Evolutionary conservation across 2,797 vertebrate species (phyloP).

Genomic region (Erethizon dorsatum): DNA sequence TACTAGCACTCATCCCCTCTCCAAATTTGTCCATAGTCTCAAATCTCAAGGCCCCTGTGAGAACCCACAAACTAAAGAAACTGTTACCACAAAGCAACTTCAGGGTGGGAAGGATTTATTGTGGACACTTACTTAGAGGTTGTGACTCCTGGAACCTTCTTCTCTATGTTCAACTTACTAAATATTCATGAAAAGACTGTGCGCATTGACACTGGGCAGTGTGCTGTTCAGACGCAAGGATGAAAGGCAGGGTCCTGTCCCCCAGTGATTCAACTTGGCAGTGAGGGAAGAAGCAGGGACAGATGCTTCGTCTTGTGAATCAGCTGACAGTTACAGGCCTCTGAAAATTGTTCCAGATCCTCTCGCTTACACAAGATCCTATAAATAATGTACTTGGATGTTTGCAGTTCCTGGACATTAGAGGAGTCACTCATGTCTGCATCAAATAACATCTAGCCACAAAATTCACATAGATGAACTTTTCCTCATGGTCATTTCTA

Average conservation of each 20-base stretch:
- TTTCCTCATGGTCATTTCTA: background rate
- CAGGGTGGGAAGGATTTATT: background rate
- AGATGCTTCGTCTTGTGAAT: background rate
- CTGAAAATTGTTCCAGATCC: slow-evolving; percentile 35
- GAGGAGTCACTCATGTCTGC: background rate
- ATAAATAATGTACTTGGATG: background rate
- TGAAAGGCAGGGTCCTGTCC: background rate
- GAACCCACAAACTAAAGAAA: background rate
- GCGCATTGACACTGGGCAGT: background rate
- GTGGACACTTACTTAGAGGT: background rate
- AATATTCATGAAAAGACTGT: background rate
- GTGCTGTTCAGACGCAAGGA: background rate
- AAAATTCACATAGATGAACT: background rate
- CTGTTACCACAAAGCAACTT: background rate
- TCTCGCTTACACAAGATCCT: background rate
- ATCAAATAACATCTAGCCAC: background rate
- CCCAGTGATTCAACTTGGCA: background rate
- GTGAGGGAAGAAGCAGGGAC: background rate
- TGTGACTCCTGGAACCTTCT: background rate
- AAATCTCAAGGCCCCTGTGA: background rate
- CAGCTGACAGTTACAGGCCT: background rate
- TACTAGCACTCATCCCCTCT: background rate
- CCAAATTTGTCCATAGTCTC: background rate
- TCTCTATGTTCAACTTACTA: background rate
- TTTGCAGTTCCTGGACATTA: background rate